A percentile compares a stretch with the other conserved stretches of the same genome.
These are phyloP conservation scores for Heliocidaris erythrogramma DNA, from an alignment of 35 echinoderm and acorn worm species.

Conservation along the genomic window DNA sequence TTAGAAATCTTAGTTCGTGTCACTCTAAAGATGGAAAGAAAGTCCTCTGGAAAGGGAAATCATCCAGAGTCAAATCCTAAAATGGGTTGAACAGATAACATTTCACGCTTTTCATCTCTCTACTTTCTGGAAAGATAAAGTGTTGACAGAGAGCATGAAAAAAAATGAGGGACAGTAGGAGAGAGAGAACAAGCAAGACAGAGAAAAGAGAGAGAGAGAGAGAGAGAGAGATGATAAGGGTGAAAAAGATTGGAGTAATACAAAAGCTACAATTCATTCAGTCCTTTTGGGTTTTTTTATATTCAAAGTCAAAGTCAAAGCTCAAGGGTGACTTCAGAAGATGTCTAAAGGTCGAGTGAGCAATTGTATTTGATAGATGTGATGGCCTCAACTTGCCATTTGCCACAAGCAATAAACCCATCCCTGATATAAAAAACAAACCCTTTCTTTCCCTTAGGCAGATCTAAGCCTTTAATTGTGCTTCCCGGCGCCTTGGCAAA, in stretches of 20 bases:
- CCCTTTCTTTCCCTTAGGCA: neutral
- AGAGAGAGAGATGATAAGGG: neutral
- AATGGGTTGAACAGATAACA: neutral
- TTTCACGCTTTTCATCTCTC: neutral
- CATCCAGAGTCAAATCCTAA: neutral
- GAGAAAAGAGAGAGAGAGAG: neutral
- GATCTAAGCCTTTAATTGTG: conserved; percentile 11
- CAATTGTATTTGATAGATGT: neutral
- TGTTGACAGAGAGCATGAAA: no score
- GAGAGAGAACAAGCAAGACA: no score
- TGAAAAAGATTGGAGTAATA: neutral
- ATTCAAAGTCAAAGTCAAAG: neutral
- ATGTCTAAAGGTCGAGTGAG: neutral
- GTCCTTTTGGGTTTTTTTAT: neutral
- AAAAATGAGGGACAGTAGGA: no score
- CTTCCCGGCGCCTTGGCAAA: neutral
- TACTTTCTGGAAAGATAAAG: neutral
- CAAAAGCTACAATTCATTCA: neutral
- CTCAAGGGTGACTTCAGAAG: neutral
- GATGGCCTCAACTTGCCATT: neutral
- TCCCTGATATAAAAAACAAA: neutral
- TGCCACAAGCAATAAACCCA: neutral
- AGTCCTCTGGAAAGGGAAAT: neutral
- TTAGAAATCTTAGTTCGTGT: neutral
- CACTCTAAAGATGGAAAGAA: neutral